Evolutionary conservation across 2,888 invertebrate species (phyloP).

Genomic region (Smittia sp.): DNA sequence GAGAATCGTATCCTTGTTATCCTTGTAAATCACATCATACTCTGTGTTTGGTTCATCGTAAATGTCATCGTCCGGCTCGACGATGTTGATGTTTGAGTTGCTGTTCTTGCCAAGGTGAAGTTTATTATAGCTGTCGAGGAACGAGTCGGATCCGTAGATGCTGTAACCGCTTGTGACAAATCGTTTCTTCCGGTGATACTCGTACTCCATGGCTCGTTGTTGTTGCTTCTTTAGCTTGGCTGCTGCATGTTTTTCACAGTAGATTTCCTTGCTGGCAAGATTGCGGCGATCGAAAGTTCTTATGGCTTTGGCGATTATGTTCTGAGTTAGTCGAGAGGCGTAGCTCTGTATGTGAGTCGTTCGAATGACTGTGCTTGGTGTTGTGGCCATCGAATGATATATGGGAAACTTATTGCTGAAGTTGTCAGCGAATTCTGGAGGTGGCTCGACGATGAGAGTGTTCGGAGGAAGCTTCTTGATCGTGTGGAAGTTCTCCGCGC

Average conservation of each 20-base stretch:
- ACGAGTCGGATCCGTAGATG: constrained; percentile 52
- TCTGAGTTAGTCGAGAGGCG: constrained; percentile 43
- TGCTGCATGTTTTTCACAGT: constrained; percentile 37
- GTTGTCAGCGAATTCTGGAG: constrained; percentile 73
- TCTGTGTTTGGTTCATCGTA: constrained; percentile 52
- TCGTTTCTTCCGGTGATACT: constrained; percentile 46
- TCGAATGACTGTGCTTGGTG: constrained; percentile 51
- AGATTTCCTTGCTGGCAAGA: constrained; percentile 33
- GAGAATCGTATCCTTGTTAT: constrained; percentile 35
- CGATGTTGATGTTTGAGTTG: constrained; percentile 38
- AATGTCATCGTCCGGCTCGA: constrained; percentile 49
- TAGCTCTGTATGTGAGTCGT: constrained; percentile 45
- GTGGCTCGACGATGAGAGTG: constrained; percentile 72
- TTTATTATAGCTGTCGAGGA: constrained; percentile 46
- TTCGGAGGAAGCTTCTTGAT: constrained; percentile 70
- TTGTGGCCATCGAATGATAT: constrained; percentile 42
- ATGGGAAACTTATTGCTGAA: constrained; percentile 31
- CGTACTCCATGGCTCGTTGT: constrained; percentile 26
- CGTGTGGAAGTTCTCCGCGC: constrained; percentile 78
- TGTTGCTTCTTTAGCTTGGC: constrained; percentile 36
- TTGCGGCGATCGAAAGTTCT: constrained; percentile 45
- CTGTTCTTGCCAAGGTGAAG: constrained; percentile 25
- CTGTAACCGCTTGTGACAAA: constrained; percentile 16
- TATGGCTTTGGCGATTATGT: constrained; percentile 45
- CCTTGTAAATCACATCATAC: constrained; percentile 40